phyloP scores from a whole-genome alignment of 2,113 vertebrate genomes.

The Asarcornis scutulata region DNA sequence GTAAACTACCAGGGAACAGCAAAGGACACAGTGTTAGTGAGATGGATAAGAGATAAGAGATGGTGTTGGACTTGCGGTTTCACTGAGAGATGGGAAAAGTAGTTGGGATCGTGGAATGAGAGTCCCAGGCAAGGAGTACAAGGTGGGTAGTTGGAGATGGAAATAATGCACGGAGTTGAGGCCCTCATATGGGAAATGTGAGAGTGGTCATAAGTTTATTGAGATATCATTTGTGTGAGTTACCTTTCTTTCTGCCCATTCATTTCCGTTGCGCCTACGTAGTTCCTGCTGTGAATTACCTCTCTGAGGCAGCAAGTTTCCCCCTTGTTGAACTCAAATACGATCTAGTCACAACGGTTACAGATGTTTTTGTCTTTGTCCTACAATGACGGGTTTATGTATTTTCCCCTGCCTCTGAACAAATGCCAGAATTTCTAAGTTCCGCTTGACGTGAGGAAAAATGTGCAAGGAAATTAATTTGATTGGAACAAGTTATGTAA shows the following conservation, averaged over 20 bases:
- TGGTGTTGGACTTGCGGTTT: background rate
- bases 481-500: background rate
- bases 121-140: fast-evolving
- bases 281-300: background rate
- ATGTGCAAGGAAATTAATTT: background rate
- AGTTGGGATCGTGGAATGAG: background rate
- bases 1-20: background rate
- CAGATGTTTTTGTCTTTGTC: conserved; percentile 23
- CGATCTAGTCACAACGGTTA: background rate
- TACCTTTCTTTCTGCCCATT: background rate
- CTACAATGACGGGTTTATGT: background rate
- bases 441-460: background rate
- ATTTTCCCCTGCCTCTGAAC: conserved; percentile 23
- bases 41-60: background rate
- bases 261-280: background rate
- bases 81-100: background rate
- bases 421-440: conserved; percentile 10
- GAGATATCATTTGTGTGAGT: background rate
- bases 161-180: background rate
- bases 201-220: background rate
- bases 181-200: background rate
- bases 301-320: background rate
- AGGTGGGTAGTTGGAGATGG: background rate
- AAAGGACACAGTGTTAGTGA: background rate
- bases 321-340: background rate